Evolutionary conservation across 2,888 invertebrate species (phyloP), one percentile per base, ranked within the genome.

Genomic region (Molanna angustata): DNA sequence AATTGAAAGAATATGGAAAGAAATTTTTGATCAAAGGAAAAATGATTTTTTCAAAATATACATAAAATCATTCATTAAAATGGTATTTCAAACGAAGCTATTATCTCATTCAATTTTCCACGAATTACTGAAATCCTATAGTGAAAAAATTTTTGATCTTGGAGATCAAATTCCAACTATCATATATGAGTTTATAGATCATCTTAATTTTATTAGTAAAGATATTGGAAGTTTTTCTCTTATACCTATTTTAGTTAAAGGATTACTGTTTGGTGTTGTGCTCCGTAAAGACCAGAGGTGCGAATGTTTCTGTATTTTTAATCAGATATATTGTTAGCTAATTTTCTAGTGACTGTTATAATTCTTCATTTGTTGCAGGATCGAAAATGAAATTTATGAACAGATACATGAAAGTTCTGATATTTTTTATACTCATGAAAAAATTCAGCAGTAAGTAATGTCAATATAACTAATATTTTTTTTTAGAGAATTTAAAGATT

Each of bases 241-340:
- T 49, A 61, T 72, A 33, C 69, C 69, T 60, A 61, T 78, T 35
- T 61, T 80, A 40, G 66, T 71, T 54, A 73, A 78, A 46, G 69
- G 78, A 37, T 61, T 81, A 49, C 61, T 79, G 9, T 76, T 73
- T 65, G 74, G 76, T 42, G 70, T 73, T 44, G 70, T 78, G 11
- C 70, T 71, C 27, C 73, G 73, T 59, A 80, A 77, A 65, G 80
- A 80, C 62, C 76, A 78, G 62, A 78, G 78, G 81, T 80, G 65
- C 61, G 53, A 16, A 16, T 16, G 17, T 17, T 7, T 18, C 17
- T 14, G 20, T 21, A 35, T 11, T 11, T 35, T 21, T 32, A 11
- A 43, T 43, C 6, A n/a, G 20, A 3, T 11, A 33, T 33, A 11
- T 33, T 6, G 33, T n/a, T n/a, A n/a, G n/a, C n/a, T n/a, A n/a